phyloP scores from a whole-genome alignment of 2,888 invertebrate species.

The Andrena praecox region DNA sequence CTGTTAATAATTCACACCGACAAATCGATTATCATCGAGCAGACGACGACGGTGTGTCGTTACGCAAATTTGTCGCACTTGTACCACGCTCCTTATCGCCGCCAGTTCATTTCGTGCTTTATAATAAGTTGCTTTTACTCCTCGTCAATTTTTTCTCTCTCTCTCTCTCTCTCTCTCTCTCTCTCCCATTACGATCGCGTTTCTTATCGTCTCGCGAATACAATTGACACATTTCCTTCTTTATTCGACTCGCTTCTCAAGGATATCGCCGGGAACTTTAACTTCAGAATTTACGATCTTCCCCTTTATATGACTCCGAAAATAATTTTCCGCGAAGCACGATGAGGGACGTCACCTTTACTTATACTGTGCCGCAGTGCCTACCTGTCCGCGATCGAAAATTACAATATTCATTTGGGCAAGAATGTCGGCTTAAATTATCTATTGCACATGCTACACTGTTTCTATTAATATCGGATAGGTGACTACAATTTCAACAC shows the following conservation, averaged over 20 bases:
- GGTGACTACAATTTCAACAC: conserved; percentile 30
- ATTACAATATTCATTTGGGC: background rate
- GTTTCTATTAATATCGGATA: conserved; percentile 24
- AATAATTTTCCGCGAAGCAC: conserved; percentile 12
- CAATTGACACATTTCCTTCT: background rate
- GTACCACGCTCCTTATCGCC: conserved; percentile 1
- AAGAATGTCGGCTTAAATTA: conserved; percentile 14
- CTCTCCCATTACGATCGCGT: background rate
- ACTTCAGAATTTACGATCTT: background rate
- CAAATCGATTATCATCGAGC: conserved; percentile 70
- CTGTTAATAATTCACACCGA: conserved; percentile 66
- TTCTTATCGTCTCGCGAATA: background rate
- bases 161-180: background rate
- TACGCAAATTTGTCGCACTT: conserved; percentile 62
- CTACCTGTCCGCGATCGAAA: background rate
- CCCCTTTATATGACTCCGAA: background rate
- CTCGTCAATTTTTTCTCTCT: background rate
- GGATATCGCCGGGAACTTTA: background rate
- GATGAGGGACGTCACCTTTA: background rate
- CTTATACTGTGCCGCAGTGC: background rate
- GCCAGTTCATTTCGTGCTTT: conserved; percentile 11
- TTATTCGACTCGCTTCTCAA: background rate
- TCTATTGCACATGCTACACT: background rate
- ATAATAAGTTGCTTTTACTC: background rate
- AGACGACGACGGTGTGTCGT: conserved; percentile 48